Base-by-base conservation (phyloP, 2,888 invertebrate species). In the Mimumesa dahlbomi region DNA sequence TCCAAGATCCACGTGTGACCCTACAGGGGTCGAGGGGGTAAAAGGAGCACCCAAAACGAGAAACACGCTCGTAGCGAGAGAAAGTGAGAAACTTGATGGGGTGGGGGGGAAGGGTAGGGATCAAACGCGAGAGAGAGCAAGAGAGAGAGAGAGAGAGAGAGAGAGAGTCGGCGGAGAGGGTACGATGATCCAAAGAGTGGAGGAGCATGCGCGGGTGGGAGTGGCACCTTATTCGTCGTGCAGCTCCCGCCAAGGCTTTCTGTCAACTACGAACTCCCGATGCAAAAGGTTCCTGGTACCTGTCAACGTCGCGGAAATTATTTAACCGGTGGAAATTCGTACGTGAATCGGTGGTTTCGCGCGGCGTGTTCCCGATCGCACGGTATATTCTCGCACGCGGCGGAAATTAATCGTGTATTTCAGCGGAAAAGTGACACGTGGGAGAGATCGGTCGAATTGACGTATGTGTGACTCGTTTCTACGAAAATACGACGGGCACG, bases 151-250 rank as follows among this genome's bases (percentile, higher is more conserved):
- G 21, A 18, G 22, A 36, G 49, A 52, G 53, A 43, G 61, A 6
- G 43, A 11, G 64, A 18, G 58, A 48, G 54, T 42, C 29, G 52
- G 49, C 34, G 36, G 19, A 45, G 74, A 63, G 74, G 54, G 68
- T 31, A 53, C 53, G 58, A 63, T 34, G 65, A 65, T 74, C 45
- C 62, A 48, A 58, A 77, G 68, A 56, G 63, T 76, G 69, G 67
- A 56, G 67, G 87, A 84, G 88, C 88, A 87, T 88, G 88, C 88
- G 88, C 87, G 80, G 79, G 84, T 87, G 86, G 86, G 86, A 86
- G 86, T 86, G 86, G 85, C 84, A 82, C 83, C 80, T 81, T 79
- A 81, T 82, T 79, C 84, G 82, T 80, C 76, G 82, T 76, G 80
- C 76, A 72, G 79, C 79, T 84, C 86, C 84, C 87, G 86, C 87